Percentiles rank a stretch among this genome's conserved stretches.
phyloP scores from a whole-genome alignment of 2,888 invertebrate genomes.

The Troides helena region DNA sequence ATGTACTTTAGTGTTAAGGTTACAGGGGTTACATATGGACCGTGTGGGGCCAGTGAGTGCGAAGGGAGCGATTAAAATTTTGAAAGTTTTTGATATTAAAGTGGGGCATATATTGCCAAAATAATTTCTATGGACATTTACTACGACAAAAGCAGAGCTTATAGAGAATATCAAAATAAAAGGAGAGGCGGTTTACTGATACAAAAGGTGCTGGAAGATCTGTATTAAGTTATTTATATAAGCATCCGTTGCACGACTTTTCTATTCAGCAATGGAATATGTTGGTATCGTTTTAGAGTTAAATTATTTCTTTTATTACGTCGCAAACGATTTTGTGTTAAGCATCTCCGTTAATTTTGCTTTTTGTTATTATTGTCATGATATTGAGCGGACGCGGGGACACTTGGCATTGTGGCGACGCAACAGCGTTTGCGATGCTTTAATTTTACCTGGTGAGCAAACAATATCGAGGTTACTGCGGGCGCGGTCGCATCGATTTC shows the following conservation, averaged over 20 bases:
- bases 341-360: conserved; percentile 25
- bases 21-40: conserved; percentile 41
- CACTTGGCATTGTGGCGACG: background rate
- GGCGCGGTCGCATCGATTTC: conserved; percentile 4
- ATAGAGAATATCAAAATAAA: conserved; percentile 17
- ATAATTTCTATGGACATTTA: conserved; percentile 41
- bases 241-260: conserved; percentile 39
- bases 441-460: conserved; percentile 20
- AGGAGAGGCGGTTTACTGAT: conserved; percentile 41
- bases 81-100: conserved; percentile 28
- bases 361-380: conserved; percentile 4
- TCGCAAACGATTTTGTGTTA: conserved; percentile 50
- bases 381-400: no score
- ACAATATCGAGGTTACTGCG: conserved; percentile 22
- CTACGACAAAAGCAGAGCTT: conserved; percentile 29
- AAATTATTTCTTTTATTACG: conserved; percentile 33
- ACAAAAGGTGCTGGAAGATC: conserved; percentile 75
- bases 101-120: conserved; percentile 29
- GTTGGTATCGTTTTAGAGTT: conserved; percentile 45
- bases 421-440: conserved; percentile 14
- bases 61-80: conserved; percentile 36
- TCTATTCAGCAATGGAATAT: conserved; percentile 46
- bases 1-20: conserved; percentile 61
- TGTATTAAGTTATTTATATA: conserved; percentile 54
- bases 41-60: conserved; percentile 62